Percentiles rank a stretch among this genome's conserved stretches.
Conservation (phyloP, 2,113 vertebrate genomes). For the Cavia aperea region DNA sequence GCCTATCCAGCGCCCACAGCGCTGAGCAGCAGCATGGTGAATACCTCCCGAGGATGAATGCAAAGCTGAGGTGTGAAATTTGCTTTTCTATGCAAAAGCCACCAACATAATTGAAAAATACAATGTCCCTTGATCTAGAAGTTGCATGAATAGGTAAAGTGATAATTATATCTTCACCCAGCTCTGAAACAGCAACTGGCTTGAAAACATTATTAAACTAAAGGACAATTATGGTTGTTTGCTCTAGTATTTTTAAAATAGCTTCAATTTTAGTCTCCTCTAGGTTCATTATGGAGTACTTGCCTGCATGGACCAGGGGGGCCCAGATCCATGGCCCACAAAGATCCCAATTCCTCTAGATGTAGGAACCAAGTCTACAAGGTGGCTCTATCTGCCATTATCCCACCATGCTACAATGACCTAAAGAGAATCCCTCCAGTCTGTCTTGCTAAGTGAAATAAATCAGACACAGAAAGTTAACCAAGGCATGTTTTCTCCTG, state of each 20-base stretch:
- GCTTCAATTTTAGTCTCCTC: conserved; percentile 42
- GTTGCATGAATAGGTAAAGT: background rate
- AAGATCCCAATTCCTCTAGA: background rate
- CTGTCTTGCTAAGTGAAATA: background rate
- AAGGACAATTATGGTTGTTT: conserved; percentile 32
- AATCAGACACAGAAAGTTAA: background rate
- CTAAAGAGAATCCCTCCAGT: background rate
- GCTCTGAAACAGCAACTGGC: conserved; percentile 22
- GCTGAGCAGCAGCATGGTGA: background rate
- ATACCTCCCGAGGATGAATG: background rate
- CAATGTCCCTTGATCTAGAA: conserved; percentile 41
- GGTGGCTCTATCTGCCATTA: background rate
- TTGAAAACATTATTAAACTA: conserved; percentile 35
- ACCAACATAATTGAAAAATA: conserved; percentile 30
- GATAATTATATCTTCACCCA: conserved; percentile 23
- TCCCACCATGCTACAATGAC: background rate
- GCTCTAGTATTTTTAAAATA: background rate
- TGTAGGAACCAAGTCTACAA: background rate
- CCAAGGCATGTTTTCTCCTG: background rate
- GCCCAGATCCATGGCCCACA: background rate
- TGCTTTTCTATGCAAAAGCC: background rate
- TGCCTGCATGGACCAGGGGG: background rate
- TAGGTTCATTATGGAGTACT: background rate
- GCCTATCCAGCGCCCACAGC: background rate
- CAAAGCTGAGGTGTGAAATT: background rate